Base-by-base conservation (phyloP, 1,140 invertebrate genomes). In the Vanessa tameamea region DNA sequence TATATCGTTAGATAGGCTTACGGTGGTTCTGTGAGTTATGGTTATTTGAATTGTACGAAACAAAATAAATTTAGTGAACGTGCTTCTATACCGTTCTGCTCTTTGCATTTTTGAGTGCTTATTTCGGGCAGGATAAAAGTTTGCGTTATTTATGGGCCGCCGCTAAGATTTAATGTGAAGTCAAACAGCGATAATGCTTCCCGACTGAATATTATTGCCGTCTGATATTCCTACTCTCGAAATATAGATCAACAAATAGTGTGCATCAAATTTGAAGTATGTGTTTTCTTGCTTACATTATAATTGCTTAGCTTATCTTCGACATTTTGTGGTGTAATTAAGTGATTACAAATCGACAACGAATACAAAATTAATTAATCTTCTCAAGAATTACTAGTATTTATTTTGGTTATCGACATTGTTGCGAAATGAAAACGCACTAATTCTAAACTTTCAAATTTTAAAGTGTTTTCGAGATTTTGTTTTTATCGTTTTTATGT, bases 51-150 rank as follows among this genome's bases (percentile, higher is more conserved):
- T 91, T 92, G 90, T 92, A 83, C 87, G 91, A 92, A 92, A 91
- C 91, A 91, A 92, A 92, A 92, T 92, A 92, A 92, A 92, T 92
- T 92, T 92, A 91, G 83, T 87, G 85, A 90, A 92, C 91, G 91
- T 92, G 91, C 89, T 61, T 84, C 89, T 92, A 91, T 92, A 78
- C 80, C 88, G 90, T 90, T 89, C 87, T 91, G 91, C 91, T 91
- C 89, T 92, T 92, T 92, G 91, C 91, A 92, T 92, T 92, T 92
- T 92, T 92, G 91, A 92, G 91, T 92, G 91, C 91, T 92, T 92
- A 92, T 92, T 92, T 92, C 88, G 85, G 82, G 85, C 81, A 81
- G 89, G 91, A 92, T 92, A 92, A 92, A 91, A 92, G 86, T 92
- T 91, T 88, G 79, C 83, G 88, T 92, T 92, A 92, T 92, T 92